phyloP scores from a whole-genome alignment of 2,113 vertebrate genomes.

The Lipophrys pholis region DNA sequence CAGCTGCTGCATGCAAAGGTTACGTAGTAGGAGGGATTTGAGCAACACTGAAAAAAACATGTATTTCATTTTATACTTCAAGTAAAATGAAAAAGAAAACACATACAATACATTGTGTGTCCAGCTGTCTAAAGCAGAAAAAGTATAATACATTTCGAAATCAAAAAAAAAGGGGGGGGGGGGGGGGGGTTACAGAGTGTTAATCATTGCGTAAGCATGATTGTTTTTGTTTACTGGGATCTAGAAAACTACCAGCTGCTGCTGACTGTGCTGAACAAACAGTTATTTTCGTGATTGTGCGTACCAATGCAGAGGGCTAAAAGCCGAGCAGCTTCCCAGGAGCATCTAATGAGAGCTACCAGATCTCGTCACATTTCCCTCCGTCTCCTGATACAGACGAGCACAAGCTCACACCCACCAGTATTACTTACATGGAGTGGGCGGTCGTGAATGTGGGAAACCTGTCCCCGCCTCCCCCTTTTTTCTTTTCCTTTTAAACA shows the following conservation, averaged over 20 bases:
- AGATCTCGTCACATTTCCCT: slow-evolving; percentile 10
- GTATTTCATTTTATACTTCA: neutral
- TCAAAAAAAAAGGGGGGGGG: neutral
- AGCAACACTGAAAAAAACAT: neutral
- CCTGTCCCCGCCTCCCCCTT: slow-evolving; percentile 1
- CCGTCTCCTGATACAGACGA: neutral
- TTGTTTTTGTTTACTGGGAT: slow-evolving; percentile 13
- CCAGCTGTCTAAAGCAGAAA: neutral
- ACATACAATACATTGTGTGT: neutral
- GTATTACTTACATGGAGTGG: slow-evolving; percentile 9
- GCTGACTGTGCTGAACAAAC: slow-evolving; percentile 36
- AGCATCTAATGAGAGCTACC: slow-evolving; percentile 4
- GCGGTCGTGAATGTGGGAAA: neutral
- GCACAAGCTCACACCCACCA: neutral
- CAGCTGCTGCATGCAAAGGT: slow-evolving; percentile 1
- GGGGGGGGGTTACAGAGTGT: neutral
- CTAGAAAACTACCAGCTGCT: slow-evolving; percentile 13
- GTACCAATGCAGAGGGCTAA: neutral
- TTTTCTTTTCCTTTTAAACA: slow-evolving; percentile 5
- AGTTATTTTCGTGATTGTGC: slow-evolving; percentile 48
- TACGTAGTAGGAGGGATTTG: neutral
- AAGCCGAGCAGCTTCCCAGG: neutral
- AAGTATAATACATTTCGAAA: neutral
- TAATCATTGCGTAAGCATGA: neutral
- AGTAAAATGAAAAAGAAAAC: neutral